These are phyloP conservation scores for Anomalospiza imberbis DNA, from an alignment of 2,797 vertebrate species.

Conservation along the genomic window DNA sequence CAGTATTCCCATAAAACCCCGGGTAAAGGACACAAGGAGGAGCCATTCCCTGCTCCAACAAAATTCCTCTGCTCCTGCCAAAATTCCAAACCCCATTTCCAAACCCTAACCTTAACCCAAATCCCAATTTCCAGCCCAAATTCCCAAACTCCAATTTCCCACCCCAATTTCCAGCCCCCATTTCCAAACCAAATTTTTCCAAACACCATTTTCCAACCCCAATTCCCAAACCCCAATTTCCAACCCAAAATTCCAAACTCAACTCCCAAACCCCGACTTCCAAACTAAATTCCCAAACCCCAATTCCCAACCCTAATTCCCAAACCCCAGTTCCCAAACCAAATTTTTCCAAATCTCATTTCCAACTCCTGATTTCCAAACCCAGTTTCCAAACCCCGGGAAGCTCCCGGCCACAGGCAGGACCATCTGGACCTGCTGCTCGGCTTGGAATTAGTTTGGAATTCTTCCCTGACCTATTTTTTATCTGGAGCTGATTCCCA, in stretches of 20 bases:
- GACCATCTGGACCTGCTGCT: constrained; percentile 54
- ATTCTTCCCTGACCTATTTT: constrained; percentile 50
- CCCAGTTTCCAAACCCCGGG: neutral
- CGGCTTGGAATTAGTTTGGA: neutral
- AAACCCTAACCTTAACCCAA: neutral
- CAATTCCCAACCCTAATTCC: neutral
- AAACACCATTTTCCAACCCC: neutral
- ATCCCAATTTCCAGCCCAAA: too few species aligned
- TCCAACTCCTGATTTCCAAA: neutral
- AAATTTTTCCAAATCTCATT: neutral
- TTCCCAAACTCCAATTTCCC: neutral
- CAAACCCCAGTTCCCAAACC: rapidly evolving
- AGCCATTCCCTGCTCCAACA: rapidly evolving
- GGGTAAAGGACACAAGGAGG: too few species aligned
- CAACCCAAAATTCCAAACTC: too few species aligned
- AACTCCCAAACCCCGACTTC: neutral
- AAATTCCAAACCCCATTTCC: neutral
- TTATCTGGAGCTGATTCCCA: rapidly evolving
- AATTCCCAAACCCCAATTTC: neutral
- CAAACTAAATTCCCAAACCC: neutral
- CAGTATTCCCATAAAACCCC: rapidly evolving
- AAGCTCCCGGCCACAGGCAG: neutral
- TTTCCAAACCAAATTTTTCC: too few species aligned
- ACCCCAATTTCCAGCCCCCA: too few species aligned
- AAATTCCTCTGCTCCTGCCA: neutral